Evolutionary conservation across 1,140 invertebrate species (phyloP), one percentile per base, ranked within the genome.

Genomic region (Drosophila lacteicornis): DNA sequence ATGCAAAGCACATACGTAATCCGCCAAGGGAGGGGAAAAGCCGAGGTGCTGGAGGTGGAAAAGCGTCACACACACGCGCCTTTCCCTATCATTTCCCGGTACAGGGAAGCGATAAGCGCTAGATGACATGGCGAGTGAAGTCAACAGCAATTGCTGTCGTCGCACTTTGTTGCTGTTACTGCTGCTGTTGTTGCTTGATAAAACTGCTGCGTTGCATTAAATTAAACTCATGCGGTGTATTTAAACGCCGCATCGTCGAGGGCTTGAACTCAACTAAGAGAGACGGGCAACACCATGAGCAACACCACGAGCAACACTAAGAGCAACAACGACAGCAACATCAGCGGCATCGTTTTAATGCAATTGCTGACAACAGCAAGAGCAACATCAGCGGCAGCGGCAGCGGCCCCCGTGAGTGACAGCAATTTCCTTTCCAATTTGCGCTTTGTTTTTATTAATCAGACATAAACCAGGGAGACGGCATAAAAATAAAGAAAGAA

Each of bases 131-230:
- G 38, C 67, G 43, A 67, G 67, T 53, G 49, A 67, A 53, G 74
- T 80, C 68, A 82, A 76, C 56, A 68, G 68, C 84, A 87, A 79
- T 90, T 81, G 78, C 81, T 88, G 45, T 75, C 67, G 59, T 51
- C 66, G 62, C 85, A 84, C 46, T 69, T 84, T 75, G 65, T 60
- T 57, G 69, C 59, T 70, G 58, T 22, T 81, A 15, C 40, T 42
- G 13, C 5, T 42, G 13, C 5, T 53, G 50, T 27, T 88, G 80
- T 56, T 76, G 76, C 70, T 79, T 88, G 78, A 81, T 88, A 79
- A 88, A 90, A 79, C 79, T 90, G 85, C 85, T 85, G 85, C 81
- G 82, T 90, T 90, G 85, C 85, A 90, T 85, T 90, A 90, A 90
- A 82, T 90, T 91, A 85, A 90, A 74, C 79, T 85, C 82, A 90